Evolutionary conservation across 2,113 vertebrate genomes (phyloP).

Genomic region (Chlamydotis undulata): DNA sequence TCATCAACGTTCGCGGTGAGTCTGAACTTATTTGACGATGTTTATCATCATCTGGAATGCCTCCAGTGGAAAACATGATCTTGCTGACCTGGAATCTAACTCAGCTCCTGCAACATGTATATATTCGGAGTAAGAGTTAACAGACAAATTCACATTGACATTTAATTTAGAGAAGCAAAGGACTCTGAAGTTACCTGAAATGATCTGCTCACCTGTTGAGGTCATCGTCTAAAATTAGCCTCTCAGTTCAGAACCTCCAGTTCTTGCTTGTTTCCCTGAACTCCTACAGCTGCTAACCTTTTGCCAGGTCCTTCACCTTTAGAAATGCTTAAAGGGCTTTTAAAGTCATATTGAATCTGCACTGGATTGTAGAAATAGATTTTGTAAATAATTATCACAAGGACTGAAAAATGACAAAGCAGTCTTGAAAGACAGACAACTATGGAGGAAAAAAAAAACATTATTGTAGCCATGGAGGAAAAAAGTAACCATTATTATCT

Average conservation of each 20-base stretch:
- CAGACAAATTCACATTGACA: background rate
- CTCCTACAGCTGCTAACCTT: background rate
- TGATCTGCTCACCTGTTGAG: conserved; percentile 23
- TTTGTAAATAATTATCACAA: background rate
- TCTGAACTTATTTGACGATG: conserved; percentile 15
- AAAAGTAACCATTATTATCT: background rate
- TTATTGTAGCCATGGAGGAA: background rate
- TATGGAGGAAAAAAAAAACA: background rate
- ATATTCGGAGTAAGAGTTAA: background rate
- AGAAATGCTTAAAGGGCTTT: background rate
- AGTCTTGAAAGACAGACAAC: background rate
- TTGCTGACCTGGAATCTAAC: conserved; percentile 48
- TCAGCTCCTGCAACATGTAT: background rate
- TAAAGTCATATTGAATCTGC: background rate
- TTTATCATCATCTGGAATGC: conserved; percentile 40
- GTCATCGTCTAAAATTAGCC: background rate
- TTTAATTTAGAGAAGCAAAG: conserved; percentile 30
- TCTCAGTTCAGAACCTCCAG: background rate
- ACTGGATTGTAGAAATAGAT: background rate
- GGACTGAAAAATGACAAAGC: background rate
- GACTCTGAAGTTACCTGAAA: conserved; percentile 21
- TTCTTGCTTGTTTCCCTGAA: background rate
- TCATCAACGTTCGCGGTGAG: background rate
- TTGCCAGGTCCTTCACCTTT: background rate
- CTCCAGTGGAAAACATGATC: conserved; percentile 52